Conservation (phyloP, 2,797 vertebrate genomes). For the Mormyrus proboscirostris region DNA sequence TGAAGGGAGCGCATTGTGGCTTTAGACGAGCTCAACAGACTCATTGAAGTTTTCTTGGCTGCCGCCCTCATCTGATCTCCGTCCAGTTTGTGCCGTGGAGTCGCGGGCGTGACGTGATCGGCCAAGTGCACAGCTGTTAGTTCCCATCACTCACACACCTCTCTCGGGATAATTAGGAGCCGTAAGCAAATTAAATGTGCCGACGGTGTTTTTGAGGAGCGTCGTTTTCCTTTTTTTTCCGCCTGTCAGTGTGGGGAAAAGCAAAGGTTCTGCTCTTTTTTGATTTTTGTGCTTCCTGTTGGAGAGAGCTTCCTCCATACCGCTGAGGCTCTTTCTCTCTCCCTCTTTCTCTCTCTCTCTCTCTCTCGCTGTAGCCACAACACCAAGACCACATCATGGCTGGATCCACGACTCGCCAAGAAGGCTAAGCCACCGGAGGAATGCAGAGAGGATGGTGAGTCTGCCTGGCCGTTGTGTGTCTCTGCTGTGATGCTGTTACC, state of each 20-base stretch:
- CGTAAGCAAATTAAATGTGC: conserved; percentile 92
- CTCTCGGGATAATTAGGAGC: conserved; percentile 78
- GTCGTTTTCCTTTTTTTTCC: conserved; percentile 43
- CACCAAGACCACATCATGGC: conserved; percentile 99
- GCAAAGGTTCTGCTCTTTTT: conserved; percentile 22
- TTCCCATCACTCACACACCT: conserved; percentile 72
- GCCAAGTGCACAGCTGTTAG: conserved; percentile 80
- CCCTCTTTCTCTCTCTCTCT: conserved; percentile 49
- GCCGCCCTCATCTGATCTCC: conserved; percentile 53
- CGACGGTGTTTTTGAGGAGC: conserved; percentile 79
- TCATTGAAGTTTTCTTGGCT: conserved; percentile 79
- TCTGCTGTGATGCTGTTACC: neutral
- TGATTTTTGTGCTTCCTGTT: conserved; percentile 15
- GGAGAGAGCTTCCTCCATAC: conserved; percentile 28
- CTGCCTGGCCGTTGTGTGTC: conserved; percentile 42
- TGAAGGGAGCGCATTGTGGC: conserved; percentile 41
- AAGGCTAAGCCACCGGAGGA: conserved; percentile 98
- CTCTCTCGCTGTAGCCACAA: conserved; percentile 85
- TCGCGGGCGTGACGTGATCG: conserved; percentile 53
- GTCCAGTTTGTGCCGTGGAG: conserved; percentile 72
- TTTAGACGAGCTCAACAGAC: conserved; percentile 72
- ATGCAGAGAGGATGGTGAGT: conserved; percentile 98
- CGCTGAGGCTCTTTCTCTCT: conserved; percentile 30
- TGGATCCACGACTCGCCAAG: conserved; percentile 97
- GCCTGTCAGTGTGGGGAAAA: conserved; percentile 25